Evolutionary conservation across 35 echinoderm and acorn worm genomes (phyloP).

Genomic region (Ophioderma brevispina): DNA sequence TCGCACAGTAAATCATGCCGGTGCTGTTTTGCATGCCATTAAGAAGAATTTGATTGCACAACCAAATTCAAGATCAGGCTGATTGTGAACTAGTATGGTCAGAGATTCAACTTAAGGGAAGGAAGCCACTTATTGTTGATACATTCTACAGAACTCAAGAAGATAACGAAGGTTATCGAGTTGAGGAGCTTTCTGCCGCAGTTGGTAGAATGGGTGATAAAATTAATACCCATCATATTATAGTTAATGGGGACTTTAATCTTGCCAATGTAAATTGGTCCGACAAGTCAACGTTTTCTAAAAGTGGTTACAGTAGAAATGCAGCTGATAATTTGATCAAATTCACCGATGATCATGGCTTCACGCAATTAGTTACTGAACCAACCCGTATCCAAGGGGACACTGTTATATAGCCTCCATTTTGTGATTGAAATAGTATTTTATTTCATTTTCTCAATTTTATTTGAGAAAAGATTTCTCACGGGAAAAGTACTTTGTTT

Average conservation of each 20-base stretch:
- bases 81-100: constrained; percentile 28
- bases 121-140: constrained; percentile 12
- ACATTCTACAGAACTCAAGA: constrained; percentile 12
- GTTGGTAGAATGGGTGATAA: neutral
- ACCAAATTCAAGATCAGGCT: neutral
- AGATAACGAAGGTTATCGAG: neutral
- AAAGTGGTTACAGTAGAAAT: constrained; percentile 16
- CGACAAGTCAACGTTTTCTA: neutral
- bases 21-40: neutral
- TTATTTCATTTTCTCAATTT: no score
- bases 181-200: neutral
- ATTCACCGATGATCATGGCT: constrained; percentile 8
- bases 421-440: no score
- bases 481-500: no score
- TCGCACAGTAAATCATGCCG: neutral
- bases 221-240: constrained; percentile 21
- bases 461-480: no score
- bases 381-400: constrained; percentile 20
- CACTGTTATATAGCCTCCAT: no score
- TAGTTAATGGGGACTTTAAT: constrained; percentile 13
- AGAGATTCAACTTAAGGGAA: constrained; percentile 18
- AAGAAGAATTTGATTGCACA: neutral
- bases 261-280: constrained; percentile 9
- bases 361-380: neutral
- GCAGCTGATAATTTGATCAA: constrained; percentile 1